A percentile compares a stretch with the other conserved stretches of the same genome.
Conservation (phyloP, 1,140 invertebrate species). For the Oryzaephilus surinamensis region DNA sequence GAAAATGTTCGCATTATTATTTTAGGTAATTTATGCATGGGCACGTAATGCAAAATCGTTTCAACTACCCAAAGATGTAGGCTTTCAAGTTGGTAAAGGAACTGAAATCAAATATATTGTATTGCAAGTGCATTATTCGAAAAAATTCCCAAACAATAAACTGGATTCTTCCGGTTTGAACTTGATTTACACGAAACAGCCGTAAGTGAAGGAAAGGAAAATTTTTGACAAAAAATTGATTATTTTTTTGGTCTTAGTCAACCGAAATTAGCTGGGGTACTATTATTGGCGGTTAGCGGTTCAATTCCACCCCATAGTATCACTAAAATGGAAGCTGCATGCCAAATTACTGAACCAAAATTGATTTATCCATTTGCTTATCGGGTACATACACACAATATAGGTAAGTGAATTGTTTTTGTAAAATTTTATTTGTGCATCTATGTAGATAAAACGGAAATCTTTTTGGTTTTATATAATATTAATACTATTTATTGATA, state of each 20-base stretch:
- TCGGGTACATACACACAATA: slow-evolving; percentile 83
- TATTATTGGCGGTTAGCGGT: slow-evolving; percentile 76
- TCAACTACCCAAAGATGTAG: slow-evolving; percentile 72
- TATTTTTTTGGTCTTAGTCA: slow-evolving; percentile 20
- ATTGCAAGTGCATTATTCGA: slow-evolving; percentile 89
- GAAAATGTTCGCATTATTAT: no score
- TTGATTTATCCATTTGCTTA: slow-evolving; percentile 90
- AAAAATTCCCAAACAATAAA: slow-evolving; percentile 55
- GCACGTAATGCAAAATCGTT: slow-evolving; percentile 85
- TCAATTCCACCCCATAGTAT: slow-evolving; percentile 54
- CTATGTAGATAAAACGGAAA: background rate
- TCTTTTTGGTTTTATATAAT: no score
- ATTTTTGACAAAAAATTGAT: background rate
- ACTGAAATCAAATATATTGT: slow-evolving; percentile 69
- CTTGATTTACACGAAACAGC: slow-evolving; percentile 62
- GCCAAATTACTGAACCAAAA: slow-evolving; percentile 68
- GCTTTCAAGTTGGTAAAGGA: slow-evolving; percentile 65
- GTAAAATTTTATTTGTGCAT: background rate
- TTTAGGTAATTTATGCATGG: slow-evolving; percentile 92
- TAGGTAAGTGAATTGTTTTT: slow-evolving; percentile 47
- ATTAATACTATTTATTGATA: no score
- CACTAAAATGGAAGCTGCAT: slow-evolving; percentile 84
- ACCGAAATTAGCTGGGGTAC: slow-evolving; percentile 72
- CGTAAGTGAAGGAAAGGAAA: slow-evolving; percentile 43
- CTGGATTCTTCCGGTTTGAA: slow-evolving; percentile 73